Evolutionary conservation across 2,888 invertebrate species (phyloP), one percentile per base, ranked within the genome.

Genomic region (Tachina lurida): DNA sequence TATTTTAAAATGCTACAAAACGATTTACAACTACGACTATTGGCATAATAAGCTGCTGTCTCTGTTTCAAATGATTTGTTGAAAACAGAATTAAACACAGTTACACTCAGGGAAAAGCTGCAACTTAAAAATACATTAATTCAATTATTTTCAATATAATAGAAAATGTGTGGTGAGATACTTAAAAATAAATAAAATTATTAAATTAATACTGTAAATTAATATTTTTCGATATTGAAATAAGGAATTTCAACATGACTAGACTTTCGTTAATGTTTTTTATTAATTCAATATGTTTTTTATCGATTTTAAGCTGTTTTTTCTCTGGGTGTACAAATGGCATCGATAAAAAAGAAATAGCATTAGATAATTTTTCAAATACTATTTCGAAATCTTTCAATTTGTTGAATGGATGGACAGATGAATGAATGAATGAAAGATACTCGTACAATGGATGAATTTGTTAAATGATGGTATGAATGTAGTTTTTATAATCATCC

Each of bases 371-470:
- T 87, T 87, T 82, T 79, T 86, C 79, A 87, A 77, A 86, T 73
- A 82, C 73, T 77, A 86, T 87, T 87, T 54, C 76, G 63, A 84
- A 84, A 84, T 79, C 68, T 84, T 84, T 87, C 84, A 84, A 83
- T 79, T 80, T 45, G 43, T 52, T 73, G 77, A 68, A 78, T 78
- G 52, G 52, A 52, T 74, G 41, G 45, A 58, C 52, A 58, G 67
- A 67, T 63, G 75, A 62, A 63, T 71, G 56, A 62, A 63, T 65
- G 56, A 83, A 58, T 41, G 56, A 56, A 68, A 54, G 15, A 22
- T 56, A n/a, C n/a, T n/a, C n/a, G n/a, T n/a, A 17, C 49, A 58
- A 58, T 49, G 15, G 17, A 43, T 63, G 52, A 67, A 67, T 73
- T n/a, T 56, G 56, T 60, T 45, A 41, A 58, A 68, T 78, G 58